Conservation (phyloP, 2,888 invertebrate genomes). For the Netelia fuscicornis region DNA sequence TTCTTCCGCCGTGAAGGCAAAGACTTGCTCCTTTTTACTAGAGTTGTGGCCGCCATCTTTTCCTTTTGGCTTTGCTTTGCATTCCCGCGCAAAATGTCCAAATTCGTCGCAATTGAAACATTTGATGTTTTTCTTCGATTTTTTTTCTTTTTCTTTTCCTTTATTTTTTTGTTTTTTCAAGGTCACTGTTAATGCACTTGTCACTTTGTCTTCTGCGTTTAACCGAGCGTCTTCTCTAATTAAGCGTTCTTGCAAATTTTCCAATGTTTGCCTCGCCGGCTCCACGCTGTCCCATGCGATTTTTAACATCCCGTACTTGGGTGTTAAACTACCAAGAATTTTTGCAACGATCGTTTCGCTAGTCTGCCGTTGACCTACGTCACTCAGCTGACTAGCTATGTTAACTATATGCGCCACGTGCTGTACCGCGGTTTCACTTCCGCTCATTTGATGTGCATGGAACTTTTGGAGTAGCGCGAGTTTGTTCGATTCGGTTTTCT, state of each 20-base stretch:
- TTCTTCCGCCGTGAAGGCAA: neutral
- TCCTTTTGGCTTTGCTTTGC: neutral
- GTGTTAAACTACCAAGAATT: conserved; percentile 50
- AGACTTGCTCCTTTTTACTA: too few species aligned
- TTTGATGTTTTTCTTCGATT: neutral
- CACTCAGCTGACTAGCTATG: neutral
- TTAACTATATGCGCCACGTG: conserved; percentile 60
- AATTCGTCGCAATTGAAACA: neutral
- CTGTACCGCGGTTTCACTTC: conserved; percentile 58
- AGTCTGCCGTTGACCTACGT: neutral
- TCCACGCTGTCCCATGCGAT: conserved; percentile 53
- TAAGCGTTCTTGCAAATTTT: conserved; percentile 56
- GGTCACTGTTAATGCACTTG: neutral
- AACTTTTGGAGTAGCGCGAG: too few species aligned
- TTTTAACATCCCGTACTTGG: neutral
- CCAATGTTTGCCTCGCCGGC: conserved; percentile 41
- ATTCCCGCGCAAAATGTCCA: neutral
- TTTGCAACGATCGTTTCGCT: neutral
- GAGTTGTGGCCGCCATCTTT: neutral
- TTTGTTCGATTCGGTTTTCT: too few species aligned
- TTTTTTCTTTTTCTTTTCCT: neutral
- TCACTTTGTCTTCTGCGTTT: neutral
- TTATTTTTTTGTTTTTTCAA: neutral
- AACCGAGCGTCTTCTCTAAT: conserved; percentile 53
- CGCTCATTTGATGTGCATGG: conserved; percentile 38